A percentile compares a stretch with the other conserved stretches of the same genome.
Conservation (phyloP, 2,797 vertebrate species). For the Myotis planiceps region DNA sequence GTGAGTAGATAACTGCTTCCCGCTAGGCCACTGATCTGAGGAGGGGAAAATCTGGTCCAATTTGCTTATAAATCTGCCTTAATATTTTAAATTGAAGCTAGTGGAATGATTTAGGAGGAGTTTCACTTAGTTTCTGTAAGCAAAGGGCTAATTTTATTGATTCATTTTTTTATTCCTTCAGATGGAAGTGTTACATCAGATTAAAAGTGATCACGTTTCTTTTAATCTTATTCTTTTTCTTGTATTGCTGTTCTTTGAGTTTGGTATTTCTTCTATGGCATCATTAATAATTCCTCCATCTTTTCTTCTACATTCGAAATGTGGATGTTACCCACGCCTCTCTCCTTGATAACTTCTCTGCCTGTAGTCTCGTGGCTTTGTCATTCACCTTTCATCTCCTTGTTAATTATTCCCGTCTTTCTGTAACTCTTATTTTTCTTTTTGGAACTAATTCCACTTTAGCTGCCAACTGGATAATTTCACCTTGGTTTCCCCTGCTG, state of each 20-base stretch:
- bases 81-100: neutral
- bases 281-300: neutral
- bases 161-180: neutral
- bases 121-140: neutral
- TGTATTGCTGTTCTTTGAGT: neutral
- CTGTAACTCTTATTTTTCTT: neutral
- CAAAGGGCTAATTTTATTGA: neutral
- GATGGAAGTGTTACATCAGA: neutral
- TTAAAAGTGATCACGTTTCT: constrained; percentile 23
- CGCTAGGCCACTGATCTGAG: neutral
- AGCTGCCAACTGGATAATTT: neutral
- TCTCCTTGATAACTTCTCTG: neutral
- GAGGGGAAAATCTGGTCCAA: neutral
- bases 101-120: neutral
- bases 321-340: neutral
- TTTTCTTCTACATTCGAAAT: neutral
- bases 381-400: neutral
- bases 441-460: neutral
- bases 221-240: neutral
- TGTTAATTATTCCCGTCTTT: neutral
- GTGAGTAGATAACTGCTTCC: neutral
- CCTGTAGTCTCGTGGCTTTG: neutral
- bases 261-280: neutral
- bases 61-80: neutral
- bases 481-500: neutral